These are phyloP conservation scores for Scaptomyza tumidula DNA, from an alignment of 2,888 invertebrate genomes.

Conservation along the genomic window DNA sequence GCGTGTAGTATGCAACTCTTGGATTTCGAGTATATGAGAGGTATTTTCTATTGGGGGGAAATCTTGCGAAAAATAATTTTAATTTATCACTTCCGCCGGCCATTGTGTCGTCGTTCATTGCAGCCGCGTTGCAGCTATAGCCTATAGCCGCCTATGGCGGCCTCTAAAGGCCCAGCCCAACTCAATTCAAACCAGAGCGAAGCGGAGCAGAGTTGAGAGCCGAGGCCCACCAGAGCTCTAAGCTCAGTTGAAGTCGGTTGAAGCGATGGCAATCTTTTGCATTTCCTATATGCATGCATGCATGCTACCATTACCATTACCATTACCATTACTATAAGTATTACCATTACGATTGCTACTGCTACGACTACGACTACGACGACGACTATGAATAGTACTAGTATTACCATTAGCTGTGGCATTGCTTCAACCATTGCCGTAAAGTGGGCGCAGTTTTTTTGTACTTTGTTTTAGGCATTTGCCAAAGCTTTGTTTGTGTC, in stretches of 20 bases:
- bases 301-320: slow-evolving; percentile 62
- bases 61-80: slow-evolving; percentile 81
- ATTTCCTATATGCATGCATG: slow-evolving; percentile 79
- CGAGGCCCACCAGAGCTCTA: slow-evolving; percentile 14
- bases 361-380: slow-evolving; percentile 9
- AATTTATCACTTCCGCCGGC: slow-evolving; percentile 80
- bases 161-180: slow-evolving; percentile 13
- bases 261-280: slow-evolving; percentile 72
- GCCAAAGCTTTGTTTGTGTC: slow-evolving; percentile 68
- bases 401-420: slow-evolving; percentile 37
- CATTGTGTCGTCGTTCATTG: slow-evolving; percentile 74
- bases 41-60: slow-evolving; percentile 60
- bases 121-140: slow-evolving; percentile 30
- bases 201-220: slow-evolving; percentile 6
- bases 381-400: background rate
- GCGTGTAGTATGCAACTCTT: background rate
- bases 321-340: slow-evolving; percentile 32
- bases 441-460: slow-evolving; percentile 67
- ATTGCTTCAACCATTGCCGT: slow-evolving; percentile 51
- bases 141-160: slow-evolving; percentile 6
- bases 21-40: slow-evolving; percentile 3
- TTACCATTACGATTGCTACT: slow-evolving; percentile 23
- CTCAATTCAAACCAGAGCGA: slow-evolving; percentile 11
- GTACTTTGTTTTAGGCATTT: slow-evolving; percentile 8
- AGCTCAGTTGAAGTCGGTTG: slow-evolving; percentile 17